Percentiles rank a stretch among this genome's conserved stretches.
These are phyloP conservation scores for Odontesthes bonariensis DNA, from an alignment of 2,113 vertebrate genomes.

Conservation along the genomic window DNA sequence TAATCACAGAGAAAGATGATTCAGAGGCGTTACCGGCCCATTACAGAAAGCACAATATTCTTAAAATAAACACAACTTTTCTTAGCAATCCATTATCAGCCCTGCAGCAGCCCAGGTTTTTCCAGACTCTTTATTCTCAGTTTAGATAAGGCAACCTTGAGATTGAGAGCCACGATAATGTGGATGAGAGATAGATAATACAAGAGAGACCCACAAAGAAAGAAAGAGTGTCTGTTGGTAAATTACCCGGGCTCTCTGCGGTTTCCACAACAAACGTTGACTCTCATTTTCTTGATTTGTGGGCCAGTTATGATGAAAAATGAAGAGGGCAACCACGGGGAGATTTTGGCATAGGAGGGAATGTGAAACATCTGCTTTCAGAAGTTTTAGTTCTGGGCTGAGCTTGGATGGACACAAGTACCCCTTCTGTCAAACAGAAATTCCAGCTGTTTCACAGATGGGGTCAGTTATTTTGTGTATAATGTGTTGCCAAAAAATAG, in stretches of 20 bases:
- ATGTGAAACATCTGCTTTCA: slow-evolving; percentile 62
- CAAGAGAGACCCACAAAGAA: slow-evolving; percentile 11
- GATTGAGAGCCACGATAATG: slow-evolving; percentile 48
- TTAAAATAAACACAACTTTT: slow-evolving; percentile 17
- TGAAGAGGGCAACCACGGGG: slow-evolving; percentile 29
- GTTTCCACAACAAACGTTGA: slow-evolving; percentile 50
- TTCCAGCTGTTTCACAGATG: slow-evolving; percentile 67
- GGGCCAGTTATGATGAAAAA: slow-evolving; percentile 57
- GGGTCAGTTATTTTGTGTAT: slow-evolving; percentile 14
- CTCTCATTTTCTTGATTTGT: slow-evolving; percentile 66
- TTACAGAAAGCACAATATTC: neutral
- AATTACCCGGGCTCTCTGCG: slow-evolving; percentile 32
- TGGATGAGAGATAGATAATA: slow-evolving; percentile 23
- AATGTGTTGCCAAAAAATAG: slow-evolving; percentile 9
- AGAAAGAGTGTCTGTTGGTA: slow-evolving; percentile 17
- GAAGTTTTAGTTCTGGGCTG: slow-evolving; percentile 18
- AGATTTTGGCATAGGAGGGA: slow-evolving; percentile 32
- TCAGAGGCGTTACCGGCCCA: slow-evolving; percentile 5
- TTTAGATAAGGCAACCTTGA: slow-evolving; percentile 51
- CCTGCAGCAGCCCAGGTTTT: slow-evolving; percentile 6
- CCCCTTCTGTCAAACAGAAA: slow-evolving; percentile 46
- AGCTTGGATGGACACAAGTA: slow-evolving; percentile 45
- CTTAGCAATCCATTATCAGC: slow-evolving; percentile 40
- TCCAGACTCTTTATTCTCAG: slow-evolving; percentile 43
- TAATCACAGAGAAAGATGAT: neutral